phyloP scores from a whole-genome alignment of 2,888 invertebrate species.

The Nemapogon koenigi region DNA sequence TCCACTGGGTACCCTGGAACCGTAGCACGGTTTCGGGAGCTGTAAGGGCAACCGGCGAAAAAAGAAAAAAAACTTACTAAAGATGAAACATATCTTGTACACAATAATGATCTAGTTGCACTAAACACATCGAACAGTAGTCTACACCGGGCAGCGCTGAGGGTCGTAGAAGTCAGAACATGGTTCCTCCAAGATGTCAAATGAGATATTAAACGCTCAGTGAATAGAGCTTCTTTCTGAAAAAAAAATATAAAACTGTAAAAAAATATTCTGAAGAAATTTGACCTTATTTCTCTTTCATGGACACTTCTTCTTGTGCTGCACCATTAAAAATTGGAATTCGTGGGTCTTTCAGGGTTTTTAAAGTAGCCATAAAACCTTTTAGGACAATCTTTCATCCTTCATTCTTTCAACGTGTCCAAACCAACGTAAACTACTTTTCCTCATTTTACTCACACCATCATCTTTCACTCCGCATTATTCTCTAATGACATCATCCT shows the following conservation, averaged over 20 bases:
- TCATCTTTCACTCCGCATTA: too few species aligned
- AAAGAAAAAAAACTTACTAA: conserved; percentile 49
- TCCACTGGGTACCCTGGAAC: too few species aligned
- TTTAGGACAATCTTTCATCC: too few species aligned
- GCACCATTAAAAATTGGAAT: too few species aligned
- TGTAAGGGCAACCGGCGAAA: too few species aligned
- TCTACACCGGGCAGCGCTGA: conserved; percentile 72
- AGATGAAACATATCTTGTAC: conserved; percentile 69
- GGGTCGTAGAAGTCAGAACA: conserved; percentile 67
- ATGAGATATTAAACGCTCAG: conserved; percentile 68
- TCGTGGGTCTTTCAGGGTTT: not conserved
- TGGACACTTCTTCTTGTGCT: not conserved
- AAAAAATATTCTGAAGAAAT: not conserved
- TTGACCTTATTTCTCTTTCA: not conserved
- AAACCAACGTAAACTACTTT: too few species aligned
- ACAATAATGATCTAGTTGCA: conserved; percentile 67
- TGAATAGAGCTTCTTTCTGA: conserved; percentile 65
- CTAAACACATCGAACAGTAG: conserved; percentile 76
- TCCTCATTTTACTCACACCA: too few species aligned
- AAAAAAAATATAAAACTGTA: conserved; percentile 15
- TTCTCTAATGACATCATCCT: too few species aligned
- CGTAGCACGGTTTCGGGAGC: too few species aligned
- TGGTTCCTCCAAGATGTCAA: conserved; percentile 73
- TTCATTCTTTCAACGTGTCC: too few species aligned
- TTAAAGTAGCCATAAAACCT: not conserved